These are phyloP conservation scores for Desmophyllum pertusum DNA, from an alignment of 92 coral and sea anemone species.

Conservation along the genomic window DNA sequence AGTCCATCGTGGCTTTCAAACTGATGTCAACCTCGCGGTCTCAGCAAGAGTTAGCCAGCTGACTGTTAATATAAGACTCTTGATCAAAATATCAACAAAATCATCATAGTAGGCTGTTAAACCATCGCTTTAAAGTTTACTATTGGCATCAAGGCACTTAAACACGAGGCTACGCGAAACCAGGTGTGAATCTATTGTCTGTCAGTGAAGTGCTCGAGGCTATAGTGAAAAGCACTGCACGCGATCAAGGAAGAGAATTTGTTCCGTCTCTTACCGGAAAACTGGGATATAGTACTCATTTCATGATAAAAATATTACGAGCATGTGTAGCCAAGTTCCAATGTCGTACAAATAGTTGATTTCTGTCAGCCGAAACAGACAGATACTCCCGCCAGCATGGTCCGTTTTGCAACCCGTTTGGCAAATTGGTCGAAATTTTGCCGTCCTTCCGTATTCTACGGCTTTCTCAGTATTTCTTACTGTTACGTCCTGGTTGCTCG, in stretches of 20 bases:
- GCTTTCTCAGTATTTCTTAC: background rate
- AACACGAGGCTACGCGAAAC: background rate
- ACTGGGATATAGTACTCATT: background rate
- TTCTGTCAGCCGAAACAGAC: background rate
- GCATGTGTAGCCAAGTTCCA: background rate
- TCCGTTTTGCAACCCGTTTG: background rate
- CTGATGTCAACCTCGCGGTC: background rate
- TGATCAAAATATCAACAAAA: background rate
- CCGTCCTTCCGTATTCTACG: background rate
- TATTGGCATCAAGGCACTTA: background rate
- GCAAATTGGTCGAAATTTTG: background rate
- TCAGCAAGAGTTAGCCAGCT: background rate
- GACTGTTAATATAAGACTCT: background rate
- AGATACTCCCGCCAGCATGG: background rate
- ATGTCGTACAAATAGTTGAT: background rate
- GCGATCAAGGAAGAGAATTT: background rate
- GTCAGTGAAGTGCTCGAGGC: slow-evolving; percentile 7
- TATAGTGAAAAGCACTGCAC: background rate
- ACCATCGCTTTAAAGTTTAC: background rate
- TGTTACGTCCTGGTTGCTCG: no score
- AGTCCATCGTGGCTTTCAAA: background rate
- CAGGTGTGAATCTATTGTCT: slow-evolving; percentile 30
- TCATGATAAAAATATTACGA: background rate
- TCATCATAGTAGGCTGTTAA: background rate
- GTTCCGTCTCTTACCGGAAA: background rate